A percentile compares a stretch with the other conserved stretches of the same genome.
These are phyloP conservation scores for Takifugu bimaculatus DNA, from an alignment of 2,113 vertebrate genomes.

Conservation along the genomic window DNA sequence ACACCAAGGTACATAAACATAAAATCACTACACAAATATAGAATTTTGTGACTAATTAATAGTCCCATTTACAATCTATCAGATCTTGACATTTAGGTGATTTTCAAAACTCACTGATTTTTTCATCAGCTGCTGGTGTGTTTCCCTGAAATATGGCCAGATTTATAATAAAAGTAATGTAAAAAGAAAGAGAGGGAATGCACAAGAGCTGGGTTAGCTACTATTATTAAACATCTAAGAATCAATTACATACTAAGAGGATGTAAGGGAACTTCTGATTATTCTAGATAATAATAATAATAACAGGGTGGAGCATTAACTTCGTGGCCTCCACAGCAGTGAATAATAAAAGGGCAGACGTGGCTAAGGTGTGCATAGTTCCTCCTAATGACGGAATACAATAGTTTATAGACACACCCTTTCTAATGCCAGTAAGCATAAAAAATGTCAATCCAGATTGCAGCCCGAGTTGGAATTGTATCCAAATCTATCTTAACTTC, in stretches of 20 bases:
- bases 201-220: neutral
- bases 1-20: too few relatives aligned
- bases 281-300: neutral
- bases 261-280: too few relatives aligned
- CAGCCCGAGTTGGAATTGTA: constrained; percentile 3
- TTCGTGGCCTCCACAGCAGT: constrained; percentile 6
- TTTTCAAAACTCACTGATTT: too few relatives aligned
- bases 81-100: too few relatives aligned
- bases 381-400: constrained; percentile 20
- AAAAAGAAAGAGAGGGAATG: neutral
- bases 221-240: neutral
- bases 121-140: too few relatives aligned
- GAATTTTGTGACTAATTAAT: too few relatives aligned
- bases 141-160: too few relatives aligned
- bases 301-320: neutral
- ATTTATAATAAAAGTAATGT: neutral
- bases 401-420: constrained; percentile 24
- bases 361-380: neutral
- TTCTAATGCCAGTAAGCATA: constrained; percentile 2
- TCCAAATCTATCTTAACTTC: constrained; percentile 24
- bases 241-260: neutral
- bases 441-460: constrained; percentile 26
- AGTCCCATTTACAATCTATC: too few relatives aligned
- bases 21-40: too few relatives aligned
- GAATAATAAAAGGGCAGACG: constrained; percentile 26